Conservation (phyloP, 2,113 vertebrate species). For the Scartelaos histophorus region DNA sequence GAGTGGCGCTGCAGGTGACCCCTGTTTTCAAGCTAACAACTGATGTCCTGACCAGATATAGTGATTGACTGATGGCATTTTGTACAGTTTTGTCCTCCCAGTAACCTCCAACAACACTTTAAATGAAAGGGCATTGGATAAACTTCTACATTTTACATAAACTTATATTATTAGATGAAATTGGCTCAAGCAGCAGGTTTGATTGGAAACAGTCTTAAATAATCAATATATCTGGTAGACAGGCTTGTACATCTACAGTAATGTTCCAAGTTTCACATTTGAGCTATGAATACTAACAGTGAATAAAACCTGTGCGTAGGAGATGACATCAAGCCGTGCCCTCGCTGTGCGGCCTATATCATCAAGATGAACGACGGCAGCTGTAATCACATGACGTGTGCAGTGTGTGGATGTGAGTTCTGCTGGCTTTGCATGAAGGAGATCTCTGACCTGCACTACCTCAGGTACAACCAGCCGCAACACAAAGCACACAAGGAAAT, state of each 20-base stretch:
- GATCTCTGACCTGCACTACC: conserved; percentile 98
- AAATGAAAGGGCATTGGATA: too few species aligned
- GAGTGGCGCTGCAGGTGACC: conserved; percentile 90
- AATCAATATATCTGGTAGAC: too few species aligned
- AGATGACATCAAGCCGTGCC: conserved; percentile 98
- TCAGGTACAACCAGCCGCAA: conserved; percentile 81
- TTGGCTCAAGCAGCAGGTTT: too few species aligned
- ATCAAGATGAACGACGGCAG: conserved; percentile 99
- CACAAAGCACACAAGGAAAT: background rate
- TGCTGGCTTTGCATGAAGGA: conserved; percentile 99
- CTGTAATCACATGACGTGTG: conserved; percentile 99
- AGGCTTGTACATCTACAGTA: too few species aligned
- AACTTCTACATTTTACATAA: too few species aligned
- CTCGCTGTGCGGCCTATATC: conserved; percentile 96
- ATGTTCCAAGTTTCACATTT: too few species aligned
- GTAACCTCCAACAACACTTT: too few species aligned
- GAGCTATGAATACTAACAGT: background rate
- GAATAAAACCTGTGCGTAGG: conserved; percentile 67
- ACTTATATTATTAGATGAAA: too few species aligned
- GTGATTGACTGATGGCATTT: too few species aligned
- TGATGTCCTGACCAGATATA: background rate
- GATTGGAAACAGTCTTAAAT: too few species aligned
- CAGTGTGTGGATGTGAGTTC: conserved; percentile 98
- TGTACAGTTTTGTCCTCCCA: too few species aligned
- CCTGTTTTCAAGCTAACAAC: background rate